phyloP scores from a whole-genome alignment of 2,113 vertebrate species.

The Peromyscus maniculatus region DNA sequence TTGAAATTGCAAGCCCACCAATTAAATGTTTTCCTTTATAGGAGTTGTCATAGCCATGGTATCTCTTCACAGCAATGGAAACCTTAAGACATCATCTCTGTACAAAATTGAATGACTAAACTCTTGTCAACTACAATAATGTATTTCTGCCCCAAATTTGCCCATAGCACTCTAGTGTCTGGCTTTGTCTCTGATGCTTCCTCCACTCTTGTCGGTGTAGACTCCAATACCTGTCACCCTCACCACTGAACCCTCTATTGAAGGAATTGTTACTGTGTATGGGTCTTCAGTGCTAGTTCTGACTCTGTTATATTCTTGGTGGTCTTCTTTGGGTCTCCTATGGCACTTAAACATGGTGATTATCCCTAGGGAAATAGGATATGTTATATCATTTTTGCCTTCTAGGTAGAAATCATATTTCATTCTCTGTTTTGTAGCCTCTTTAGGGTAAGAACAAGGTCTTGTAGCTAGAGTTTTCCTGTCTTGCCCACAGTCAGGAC shows the following conservation, averaged over 20 bases:
- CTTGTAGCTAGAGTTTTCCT: too few species aligned
- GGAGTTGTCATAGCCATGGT: too few species aligned
- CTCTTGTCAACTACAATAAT: background rate
- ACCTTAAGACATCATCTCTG: background rate
- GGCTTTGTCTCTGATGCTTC: background rate
- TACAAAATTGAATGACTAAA: background rate
- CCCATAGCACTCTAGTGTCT: background rate
- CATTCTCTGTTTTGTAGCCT: background rate
- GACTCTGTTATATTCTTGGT: background rate
- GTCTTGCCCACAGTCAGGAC: too few species aligned
- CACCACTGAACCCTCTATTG: background rate
- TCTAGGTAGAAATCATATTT: background rate
- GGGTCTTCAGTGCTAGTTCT: background rate
- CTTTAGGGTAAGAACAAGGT: background rate
- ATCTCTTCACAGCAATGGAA: too few species aligned
- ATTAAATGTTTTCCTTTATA: too few species aligned
- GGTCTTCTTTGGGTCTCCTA: background rate
- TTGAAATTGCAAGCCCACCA: too few species aligned
- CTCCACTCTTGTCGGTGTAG: background rate
- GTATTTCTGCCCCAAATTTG: background rate
- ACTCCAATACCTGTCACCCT: background rate
- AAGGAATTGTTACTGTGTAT: background rate
- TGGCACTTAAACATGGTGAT: background rate
- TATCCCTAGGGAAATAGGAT: constrained; percentile 7
- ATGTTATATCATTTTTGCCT: background rate